Base-by-base conservation (phyloP, 2,113 vertebrate genomes). In the Argyrosomus japonicus region DNA sequence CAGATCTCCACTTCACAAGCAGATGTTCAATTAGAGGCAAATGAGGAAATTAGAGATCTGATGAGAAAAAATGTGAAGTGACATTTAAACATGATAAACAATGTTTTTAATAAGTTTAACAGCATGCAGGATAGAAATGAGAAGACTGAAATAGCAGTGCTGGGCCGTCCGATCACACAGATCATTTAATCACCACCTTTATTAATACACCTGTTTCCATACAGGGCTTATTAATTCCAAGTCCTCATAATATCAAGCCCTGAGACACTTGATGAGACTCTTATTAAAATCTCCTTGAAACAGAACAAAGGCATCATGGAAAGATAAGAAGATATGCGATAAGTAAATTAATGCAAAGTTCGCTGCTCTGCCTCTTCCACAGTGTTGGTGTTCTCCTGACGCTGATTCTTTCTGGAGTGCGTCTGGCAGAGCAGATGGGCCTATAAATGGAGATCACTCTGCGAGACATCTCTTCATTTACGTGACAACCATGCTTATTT, bases 11-110 rank as follows among this genome's bases (percentile, higher is more conserved):
- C 87, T 87, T 86, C 83, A 89, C 84, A 91, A 95, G 87, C 92
- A 80, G 89, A 95, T 95, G 94, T 94, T 92, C 85, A 87, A 91
- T 95, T 91, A 94, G 60, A 87, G 50, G 77, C 63, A 87, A 93
- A 92, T 88, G 90, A 86, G 86, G 68, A 92, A 93, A 91, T 92
- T 86, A 87, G 65, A 90, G 82, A 75, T 87, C 70, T 83, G 85
- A 91, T 83, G 86, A 77, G 69, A 17, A 88, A 81, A 93, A 90
- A 89, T 77, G 54, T 36, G 84, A 91, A 89, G 83, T 90, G 93
- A 94, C 91, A 93, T 93, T 91, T 91, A 89, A 91, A 93, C 75
- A 85, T 81, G 84, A 91, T 85, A 90, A 93, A 92, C 84, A 87
- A 68, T 78, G 75, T 60, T 85, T 92, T 88, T 92, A 90, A 86